Percentiles rank a stretch among this genome's conserved stretches.
These are phyloP conservation scores for Lymantria dispar DNA, from an alignment of 2,888 invertebrate species.

Conservation along the genomic window DNA sequence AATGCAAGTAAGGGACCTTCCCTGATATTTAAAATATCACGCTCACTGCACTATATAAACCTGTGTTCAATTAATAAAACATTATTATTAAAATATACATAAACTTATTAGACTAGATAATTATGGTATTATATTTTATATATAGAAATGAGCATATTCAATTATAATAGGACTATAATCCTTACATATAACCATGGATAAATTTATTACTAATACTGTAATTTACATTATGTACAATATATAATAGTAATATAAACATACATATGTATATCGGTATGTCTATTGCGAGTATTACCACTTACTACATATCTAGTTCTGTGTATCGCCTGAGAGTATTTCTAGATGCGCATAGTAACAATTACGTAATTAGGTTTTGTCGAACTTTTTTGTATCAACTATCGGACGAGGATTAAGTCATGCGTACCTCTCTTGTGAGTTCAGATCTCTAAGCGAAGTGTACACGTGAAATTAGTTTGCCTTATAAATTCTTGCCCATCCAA, in stretches of 20 bases:
- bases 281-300: too few relatives aligned
- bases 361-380: constrained; percentile 46
- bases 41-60: constrained; percentile 32
- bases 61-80: constrained; percentile 29
- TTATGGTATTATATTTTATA: too few relatives aligned
- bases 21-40: constrained; percentile 45
- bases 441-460: constrained; percentile 4
- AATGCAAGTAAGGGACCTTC: constrained; percentile 48
- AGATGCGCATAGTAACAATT: constrained; percentile 33
- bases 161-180: too few relatives aligned
- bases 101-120: too few relatives aligned
- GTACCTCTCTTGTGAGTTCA: constrained; percentile 11
- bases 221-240: too few relatives aligned
- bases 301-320: not conserved
- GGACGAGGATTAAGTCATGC: constrained; percentile 46
- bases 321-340: constrained; percentile 10
- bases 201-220: too few relatives aligned
- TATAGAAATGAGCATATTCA: too few relatives aligned
- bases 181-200: too few relatives aligned
- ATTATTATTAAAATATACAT: constrained; percentile 2
- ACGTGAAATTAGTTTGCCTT: constrained; percentile 7
- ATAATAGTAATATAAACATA: too few relatives aligned
- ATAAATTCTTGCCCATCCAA: not conserved
- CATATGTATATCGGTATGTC: too few relatives aligned
- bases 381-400: constrained; percentile 41